phyloP scores from a whole-genome alignment of 2,888 invertebrate genomes.

The Globia sparganii region DNA sequence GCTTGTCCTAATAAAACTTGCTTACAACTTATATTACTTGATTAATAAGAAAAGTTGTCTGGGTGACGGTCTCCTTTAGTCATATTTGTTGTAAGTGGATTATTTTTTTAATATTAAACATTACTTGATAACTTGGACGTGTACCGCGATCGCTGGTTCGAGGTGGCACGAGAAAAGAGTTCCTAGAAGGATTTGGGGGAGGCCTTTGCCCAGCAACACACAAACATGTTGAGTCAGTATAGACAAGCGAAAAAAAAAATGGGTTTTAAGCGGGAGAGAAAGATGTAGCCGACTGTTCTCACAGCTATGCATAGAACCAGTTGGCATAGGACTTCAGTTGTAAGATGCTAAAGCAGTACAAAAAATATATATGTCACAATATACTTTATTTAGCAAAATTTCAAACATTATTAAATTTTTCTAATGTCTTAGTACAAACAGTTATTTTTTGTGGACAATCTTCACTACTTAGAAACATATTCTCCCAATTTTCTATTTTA shows the following conservation, averaged over 20 bases:
- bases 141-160: no score
- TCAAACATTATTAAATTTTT: not conserved
- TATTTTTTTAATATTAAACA: not conserved
- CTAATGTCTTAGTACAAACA: not conserved
- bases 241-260: no score
- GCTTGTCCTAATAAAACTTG: conserved; percentile 74
- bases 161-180: no score
- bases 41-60: conserved; percentile 71
- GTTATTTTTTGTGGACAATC: no score
- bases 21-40: conserved; percentile 70
- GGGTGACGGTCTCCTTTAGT: conserved; percentile 21
- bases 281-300: not conserved
- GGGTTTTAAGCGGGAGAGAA: not conserved
- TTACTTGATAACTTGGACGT: no score
- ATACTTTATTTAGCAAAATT: not conserved
- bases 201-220: no score
- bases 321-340: not conserved
- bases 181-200: no score
- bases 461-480: no score
- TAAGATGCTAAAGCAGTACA: not conserved
- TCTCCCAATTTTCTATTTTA: no score
- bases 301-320: not conserved
- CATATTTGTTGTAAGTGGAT: not conserved
- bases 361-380: no score
- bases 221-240: no score